Percentiles rank a stretch among this genome's conserved stretches.
These are phyloP conservation scores for Scophthalmus maximus DNA, from an alignment of 2,113 vertebrate species.

Conservation along the genomic window DNA sequence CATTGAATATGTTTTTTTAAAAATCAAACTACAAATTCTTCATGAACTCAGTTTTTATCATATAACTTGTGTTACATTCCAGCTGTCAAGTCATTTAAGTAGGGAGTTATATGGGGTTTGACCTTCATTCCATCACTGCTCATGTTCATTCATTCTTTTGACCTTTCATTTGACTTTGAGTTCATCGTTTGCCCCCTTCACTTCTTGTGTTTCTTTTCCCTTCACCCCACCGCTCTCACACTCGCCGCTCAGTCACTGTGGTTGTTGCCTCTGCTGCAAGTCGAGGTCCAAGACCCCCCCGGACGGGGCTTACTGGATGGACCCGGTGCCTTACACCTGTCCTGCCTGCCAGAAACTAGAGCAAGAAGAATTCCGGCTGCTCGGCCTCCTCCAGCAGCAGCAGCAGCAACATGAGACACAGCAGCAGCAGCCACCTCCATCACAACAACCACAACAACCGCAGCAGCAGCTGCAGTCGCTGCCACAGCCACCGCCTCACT, in stretches of 20 bases:
- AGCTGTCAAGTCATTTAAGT: too few relatives aligned
- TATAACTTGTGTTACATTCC: too few relatives aligned
- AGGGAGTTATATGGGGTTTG: not conserved
- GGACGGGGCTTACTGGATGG: constrained; percentile 71
- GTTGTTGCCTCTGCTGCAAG: constrained; percentile 58
- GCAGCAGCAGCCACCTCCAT: constrained; percentile 26
- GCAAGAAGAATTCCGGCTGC: constrained; percentile 56
- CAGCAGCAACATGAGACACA: constrained; percentile 19
- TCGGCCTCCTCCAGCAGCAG: constrained; percentile 13
- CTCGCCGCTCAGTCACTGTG: constrained; percentile 46
- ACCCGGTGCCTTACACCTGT: constrained; percentile 71
- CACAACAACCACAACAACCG: not conserved
- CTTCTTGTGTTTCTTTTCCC: constrained; percentile 36
- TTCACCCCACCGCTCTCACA: constrained; percentile 1
- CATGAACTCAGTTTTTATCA: too few relatives aligned
- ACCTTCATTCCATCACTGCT: constrained; percentile 48
- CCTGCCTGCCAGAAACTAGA: constrained; percentile 77
- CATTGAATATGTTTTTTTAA: too few relatives aligned
- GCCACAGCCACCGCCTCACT: constrained; percentile 10
- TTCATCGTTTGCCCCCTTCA: constrained; percentile 54
- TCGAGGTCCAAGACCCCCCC: constrained; percentile 47
- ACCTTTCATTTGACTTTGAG: constrained; percentile 32
- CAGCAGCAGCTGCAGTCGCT: constrained; percentile 13
- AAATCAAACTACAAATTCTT: too few relatives aligned
- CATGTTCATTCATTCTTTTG: constrained; percentile 17